These are phyloP conservation scores for Cololabis saira DNA, from an alignment of 2,113 vertebrate species.

Conservation along the genomic window DNA sequence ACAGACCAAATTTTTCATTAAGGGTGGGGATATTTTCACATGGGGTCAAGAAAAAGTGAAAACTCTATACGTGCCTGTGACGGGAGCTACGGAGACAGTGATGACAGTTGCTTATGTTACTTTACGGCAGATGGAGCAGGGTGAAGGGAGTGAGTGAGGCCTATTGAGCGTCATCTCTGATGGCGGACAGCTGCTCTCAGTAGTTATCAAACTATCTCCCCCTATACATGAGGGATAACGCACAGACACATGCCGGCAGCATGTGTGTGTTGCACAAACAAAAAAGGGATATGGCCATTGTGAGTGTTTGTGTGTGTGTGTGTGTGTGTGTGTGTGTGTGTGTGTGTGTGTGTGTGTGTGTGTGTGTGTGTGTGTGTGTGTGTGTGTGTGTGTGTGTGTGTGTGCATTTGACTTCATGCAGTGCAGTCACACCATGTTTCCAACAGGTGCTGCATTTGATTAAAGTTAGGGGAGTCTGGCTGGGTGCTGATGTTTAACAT, in stretches of 20 bases:
- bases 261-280: constrained; percentile 12
- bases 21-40: too few relatives aligned
- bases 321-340: constrained; percentile 2
- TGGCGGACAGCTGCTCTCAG: constrained; percentile 62
- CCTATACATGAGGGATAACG: constrained; percentile 13
- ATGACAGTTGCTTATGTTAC: constrained; percentile 31
- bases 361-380: constrained; percentile 3
- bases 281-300: constrained; percentile 4
- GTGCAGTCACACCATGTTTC: constrained; percentile 45
- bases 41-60: too few relatives aligned
- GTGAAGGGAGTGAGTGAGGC: constrained; percentile 27
- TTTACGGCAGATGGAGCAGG: constrained; percentile 19
- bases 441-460: constrained; percentile 74
- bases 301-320: constrained; percentile 20
- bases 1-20: too few relatives aligned
- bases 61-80: constrained; percentile 4
- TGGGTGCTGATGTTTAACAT: constrained; percentile 69
- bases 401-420: constrained; percentile 1
- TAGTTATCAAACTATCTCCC: constrained; percentile 50
- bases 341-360: constrained; percentile 21
- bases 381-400: constrained; percentile 20
- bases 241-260: constrained; percentile 22
- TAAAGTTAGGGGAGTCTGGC: constrained; percentile 54
- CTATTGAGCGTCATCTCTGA: constrained; percentile 33
- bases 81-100: not conserved